Evolutionary conservation across 2,113 vertebrate species (phyloP), one percentile per base, ranked within the genome.

Genomic region (Oncorhynchus gorbuscha): DNA sequence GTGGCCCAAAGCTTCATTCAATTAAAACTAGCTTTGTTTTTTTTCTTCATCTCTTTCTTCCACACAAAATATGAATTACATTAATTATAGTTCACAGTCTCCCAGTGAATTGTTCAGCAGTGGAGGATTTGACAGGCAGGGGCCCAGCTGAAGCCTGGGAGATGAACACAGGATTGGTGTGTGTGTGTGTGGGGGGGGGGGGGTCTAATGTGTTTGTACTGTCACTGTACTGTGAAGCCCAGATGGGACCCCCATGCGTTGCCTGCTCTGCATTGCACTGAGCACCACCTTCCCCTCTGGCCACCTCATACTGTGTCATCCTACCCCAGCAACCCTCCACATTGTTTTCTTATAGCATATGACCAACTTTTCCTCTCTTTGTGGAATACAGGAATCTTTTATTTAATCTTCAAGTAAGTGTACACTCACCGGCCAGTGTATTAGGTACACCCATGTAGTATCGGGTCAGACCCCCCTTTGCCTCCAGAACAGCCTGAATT

Each of bases 201-300:
- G 85, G 77, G 66, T 81, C 76, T 86, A 87, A 90, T 85, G 85
- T 78, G 78, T 80, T 75, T 84, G 79, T 75, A 88, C 87, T 83
- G 86, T 88, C 89, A 91, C 77, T 90, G 86, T 77, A 92, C 90
- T 90, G 90, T 90, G 90, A 92, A 92, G 82, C 77, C 61, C 92
- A 93, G 89, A 90, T 91, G 89, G 77, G 89, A 82, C 89, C 77
- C 39, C 49, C 35, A 80, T 82, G 80, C 76, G 75, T 84, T 72
- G 26, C 45, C 59, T 61, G 76, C 84, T 85, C 70, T 78, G 81
- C 39, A 7, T 58, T 51, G 11, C 70, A 79, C 72, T 76, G 39
- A 85, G 74, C 68, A 73, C 69, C 62, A 75, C 67, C 67, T n/a
- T 71, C 45, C 14, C 30, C 32, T n/a, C 24, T 6, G 16, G 24